phyloP scores from a whole-genome alignment of 2,888 invertebrate species.

The Morpho deidamia region DNA sequence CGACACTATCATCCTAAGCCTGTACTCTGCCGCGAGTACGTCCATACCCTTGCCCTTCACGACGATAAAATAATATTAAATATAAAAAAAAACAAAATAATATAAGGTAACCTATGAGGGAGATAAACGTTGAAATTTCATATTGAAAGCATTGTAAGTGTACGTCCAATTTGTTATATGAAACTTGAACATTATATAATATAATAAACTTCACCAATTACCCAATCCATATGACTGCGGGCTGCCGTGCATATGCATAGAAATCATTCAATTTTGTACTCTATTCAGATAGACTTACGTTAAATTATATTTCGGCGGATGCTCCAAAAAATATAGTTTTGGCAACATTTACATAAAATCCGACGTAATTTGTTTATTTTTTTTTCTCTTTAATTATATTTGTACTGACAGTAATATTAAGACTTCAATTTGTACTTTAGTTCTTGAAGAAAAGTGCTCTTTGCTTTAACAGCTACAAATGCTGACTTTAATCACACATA shows the following conservation, averaged over 20 bases:
- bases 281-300: conserved; percentile 54
- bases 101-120: conserved; percentile 5
- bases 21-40: conserved; percentile 45
- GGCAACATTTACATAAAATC: conserved; percentile 73
- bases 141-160: background rate
- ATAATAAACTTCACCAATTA: conserved; percentile 3
- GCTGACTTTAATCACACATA: conserved; percentile 38
- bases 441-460: conserved; percentile 62
- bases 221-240: conserved; percentile 29
- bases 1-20: conserved; percentile 47
- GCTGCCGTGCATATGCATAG: conserved; percentile 31
- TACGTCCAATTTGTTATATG: too few species aligned
- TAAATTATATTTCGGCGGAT: conserved; percentile 59
- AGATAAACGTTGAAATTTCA: conserved; percentile 14
- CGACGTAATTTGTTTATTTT: conserved; percentile 37
- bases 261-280: conserved; percentile 53
- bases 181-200: conserved; percentile 1
- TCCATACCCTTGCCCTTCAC: conserved; percentile 45
- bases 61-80: background rate
- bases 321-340: conserved; percentile 68
- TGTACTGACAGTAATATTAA: conserved; percentile 74
- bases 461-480: conserved; percentile 39
- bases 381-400: conserved; percentile 59
- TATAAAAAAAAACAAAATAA: conserved; percentile 8
- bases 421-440: conserved; percentile 78